Evolutionary conservation across 2,797 vertebrate genomes (phyloP).

Genomic region (Alauda arvensis): DNA sequence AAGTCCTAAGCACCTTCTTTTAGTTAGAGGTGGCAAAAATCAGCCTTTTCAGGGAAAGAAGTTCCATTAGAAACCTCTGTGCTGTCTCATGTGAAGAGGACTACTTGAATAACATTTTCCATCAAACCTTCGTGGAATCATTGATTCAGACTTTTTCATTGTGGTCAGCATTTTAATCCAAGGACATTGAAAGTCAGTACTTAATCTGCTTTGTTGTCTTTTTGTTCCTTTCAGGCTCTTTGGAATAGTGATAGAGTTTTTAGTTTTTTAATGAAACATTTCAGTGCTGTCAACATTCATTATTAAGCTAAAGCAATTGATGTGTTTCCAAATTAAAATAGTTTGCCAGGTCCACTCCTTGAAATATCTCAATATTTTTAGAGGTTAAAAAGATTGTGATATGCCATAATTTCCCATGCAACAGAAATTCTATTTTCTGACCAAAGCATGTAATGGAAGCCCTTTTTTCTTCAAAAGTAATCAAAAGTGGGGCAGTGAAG

Average conservation of each 20-base stretch:
- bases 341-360: not conserved
- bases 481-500: not conserved
- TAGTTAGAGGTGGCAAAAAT: not conserved
- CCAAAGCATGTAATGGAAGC: not conserved
- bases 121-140: not conserved
- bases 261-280: not conserved
- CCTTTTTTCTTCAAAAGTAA: not conserved
- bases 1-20: not conserved
- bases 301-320: not conserved
- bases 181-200: not conserved
- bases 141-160: not conserved
- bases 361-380: not conserved
- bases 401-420: not conserved
- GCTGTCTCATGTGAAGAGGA: not conserved
- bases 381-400: not conserved
- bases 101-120: not conserved
- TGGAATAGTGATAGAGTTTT: not conserved
- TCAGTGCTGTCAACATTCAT: not conserved
- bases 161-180: not conserved
- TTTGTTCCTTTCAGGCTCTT: not conserved
- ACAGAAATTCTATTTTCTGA: not conserved
- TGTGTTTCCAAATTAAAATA: not conserved
- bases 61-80: not conserved
- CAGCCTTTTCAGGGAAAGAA: not conserved
- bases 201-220: not conserved